Evolutionary conservation across 2,113 vertebrate species (phyloP), one percentile per base, ranked within the genome.

Genomic region (Nipponia nippon): DNA sequence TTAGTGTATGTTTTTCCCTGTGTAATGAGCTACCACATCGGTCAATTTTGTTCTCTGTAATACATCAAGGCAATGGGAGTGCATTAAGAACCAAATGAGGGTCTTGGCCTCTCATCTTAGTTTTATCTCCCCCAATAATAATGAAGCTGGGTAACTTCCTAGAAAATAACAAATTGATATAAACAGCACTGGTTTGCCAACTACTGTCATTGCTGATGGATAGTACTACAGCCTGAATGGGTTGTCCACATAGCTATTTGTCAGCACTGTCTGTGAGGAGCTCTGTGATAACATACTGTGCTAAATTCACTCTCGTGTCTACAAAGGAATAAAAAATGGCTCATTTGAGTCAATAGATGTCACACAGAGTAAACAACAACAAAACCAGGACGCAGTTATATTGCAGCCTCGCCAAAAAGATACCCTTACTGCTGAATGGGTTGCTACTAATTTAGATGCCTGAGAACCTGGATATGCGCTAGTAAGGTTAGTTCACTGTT

Each of bases 221-320:
- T 97, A 95, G 94, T 89, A 34, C 72, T 96, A 97, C 96, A 97
- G 95, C 87, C 88, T 97, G 95, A 98, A 96, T 98, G 96, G 97
- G 95, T 94, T 97, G 97, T 97, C 97, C 89, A 96, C 89, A 93
- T 14, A 97, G 95, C 97, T 96, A 97, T 98, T 98, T 98, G 96
- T 97, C 97, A 98, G 96, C 87, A 94, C 78, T 96, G 97, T 91
- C 96, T 96, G 91, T 92, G 94, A 97, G 97, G 96, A 97, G 95
- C 96, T 95, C 95, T 96, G 80, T 93, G 97, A 97, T 97, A 98
- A 97, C 96, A 93, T 7, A 97, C 94, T 92, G 92, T 71, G 95
- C 90, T 97, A 97, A 97, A 98, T 97, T 97, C 95, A 96, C 93
- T 94, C 92, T 95, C 3, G 0, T 96, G 97, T 94, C 97, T 97